Conservation (phyloP, 2,797 vertebrate genomes). For the Arremon aurantiirostris region DNA sequence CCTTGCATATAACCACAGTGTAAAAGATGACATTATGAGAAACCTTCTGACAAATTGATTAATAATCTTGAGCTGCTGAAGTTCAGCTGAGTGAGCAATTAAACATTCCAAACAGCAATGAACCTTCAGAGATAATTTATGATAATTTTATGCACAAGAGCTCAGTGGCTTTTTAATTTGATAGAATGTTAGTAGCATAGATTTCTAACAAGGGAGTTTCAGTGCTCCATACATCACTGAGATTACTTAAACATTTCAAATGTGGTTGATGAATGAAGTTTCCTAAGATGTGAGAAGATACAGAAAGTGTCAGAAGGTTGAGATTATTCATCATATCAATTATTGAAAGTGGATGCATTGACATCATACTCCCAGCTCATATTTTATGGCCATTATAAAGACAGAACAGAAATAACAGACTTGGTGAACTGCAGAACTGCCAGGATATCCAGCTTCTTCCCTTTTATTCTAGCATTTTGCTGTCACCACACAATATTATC, state of each 20-base stretch:
- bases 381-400: conserved; percentile 84
- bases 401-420: conserved; percentile 77
- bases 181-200: conserved; percentile 88
- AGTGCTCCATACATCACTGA: conserved; percentile 88
- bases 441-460: conserved; percentile 54
- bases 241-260: conserved; percentile 90
- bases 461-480: neutral
- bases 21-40: conserved; percentile 71
- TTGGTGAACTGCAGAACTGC: conserved; percentile 52
- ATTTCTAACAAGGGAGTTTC: conserved; percentile 87
- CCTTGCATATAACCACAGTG: conserved; percentile 10
- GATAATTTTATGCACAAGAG: conserved; percentile 86
- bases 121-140: conserved; percentile 83
- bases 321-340: conserved; percentile 96
- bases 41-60: conserved; percentile 76
- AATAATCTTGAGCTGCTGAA: conserved; percentile 72
- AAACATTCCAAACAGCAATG: conserved; percentile 82
- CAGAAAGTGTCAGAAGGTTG: conserved; percentile 89
- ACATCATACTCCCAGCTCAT: conserved; percentile 87
- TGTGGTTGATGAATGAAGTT: conserved; percentile 91
- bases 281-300: conserved; percentile 82
- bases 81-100: conserved; percentile 82
- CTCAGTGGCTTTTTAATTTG: conserved; percentile 87
- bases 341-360: conserved; percentile 93
- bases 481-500: neutral